Percentiles rank a stretch among this genome's conserved stretches.
Evolutionary conservation across 2,888 invertebrate genomes (phyloP).

Genomic region (Acholoe squamosa): DNA sequence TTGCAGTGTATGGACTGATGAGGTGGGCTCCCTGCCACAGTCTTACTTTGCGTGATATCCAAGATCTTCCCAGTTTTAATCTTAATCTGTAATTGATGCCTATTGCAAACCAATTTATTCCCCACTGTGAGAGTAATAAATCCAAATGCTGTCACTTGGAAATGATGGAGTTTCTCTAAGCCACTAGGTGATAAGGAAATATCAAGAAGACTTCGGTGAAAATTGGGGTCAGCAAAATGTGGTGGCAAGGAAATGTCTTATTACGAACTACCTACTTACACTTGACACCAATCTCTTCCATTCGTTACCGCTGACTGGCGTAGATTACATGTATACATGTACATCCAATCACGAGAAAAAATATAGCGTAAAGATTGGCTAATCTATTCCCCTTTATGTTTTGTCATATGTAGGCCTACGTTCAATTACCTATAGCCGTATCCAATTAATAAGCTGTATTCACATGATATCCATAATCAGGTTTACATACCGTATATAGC

Average conservation of each 20-base stretch:
- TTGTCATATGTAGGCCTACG: too few relatives aligned
- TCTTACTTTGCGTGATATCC: background rate
- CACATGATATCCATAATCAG: background rate
- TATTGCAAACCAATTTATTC: background rate
- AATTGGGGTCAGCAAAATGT: background rate
- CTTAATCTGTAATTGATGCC: constrained; percentile 27
- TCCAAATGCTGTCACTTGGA: constrained; percentile 13
- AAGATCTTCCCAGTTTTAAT: constrained; percentile 12
- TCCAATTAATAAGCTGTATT: too few relatives aligned
- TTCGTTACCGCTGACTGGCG: too few relatives aligned
- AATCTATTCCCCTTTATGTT: too few relatives aligned
- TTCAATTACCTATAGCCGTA: too few relatives aligned
- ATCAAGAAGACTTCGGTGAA: background rate
- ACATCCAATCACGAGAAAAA: too few relatives aligned
- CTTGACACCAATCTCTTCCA: background rate
- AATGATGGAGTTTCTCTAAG: background rate
- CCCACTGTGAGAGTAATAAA: background rate
- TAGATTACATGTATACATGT: too few relatives aligned
- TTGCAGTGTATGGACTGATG: constrained; percentile 38
- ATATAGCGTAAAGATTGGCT: too few relatives aligned
- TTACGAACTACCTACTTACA: background rate
- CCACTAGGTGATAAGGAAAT: background rate
- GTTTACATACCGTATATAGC: too few relatives aligned
- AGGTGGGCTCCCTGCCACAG: background rate
- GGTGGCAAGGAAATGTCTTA: background rate